phyloP scores from a whole-genome alignment of 2,888 invertebrate genomes.

The Heliconius ethilla region DNA sequence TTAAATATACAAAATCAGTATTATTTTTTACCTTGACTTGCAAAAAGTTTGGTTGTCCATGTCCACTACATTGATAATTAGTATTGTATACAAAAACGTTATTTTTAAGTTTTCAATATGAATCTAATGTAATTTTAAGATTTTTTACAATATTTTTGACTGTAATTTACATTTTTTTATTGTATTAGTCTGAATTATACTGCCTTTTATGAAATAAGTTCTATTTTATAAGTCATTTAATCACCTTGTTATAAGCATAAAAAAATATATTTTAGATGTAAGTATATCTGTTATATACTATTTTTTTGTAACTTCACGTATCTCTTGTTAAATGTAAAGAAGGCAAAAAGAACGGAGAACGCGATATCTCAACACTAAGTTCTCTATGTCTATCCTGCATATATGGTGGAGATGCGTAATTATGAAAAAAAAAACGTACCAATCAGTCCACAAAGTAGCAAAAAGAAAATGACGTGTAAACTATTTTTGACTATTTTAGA shows the following conservation, averaged over 20 bases:
- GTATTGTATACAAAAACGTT: neutral
- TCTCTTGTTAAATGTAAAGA: neutral
- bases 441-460: neutral
- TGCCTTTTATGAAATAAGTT: constrained; percentile 7
- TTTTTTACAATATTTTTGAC: neutral
- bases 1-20: constrained; percentile 34
- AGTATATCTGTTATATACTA: neutral
- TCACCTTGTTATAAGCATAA: neutral
- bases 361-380: neutral
- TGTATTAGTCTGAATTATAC: constrained; percentile 14
- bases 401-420: neutral
- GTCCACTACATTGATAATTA: neutral
- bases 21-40: constrained; percentile 31
- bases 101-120: neutral
- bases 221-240: constrained; percentile 13
- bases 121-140: neutral
- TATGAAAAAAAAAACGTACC: neutral
- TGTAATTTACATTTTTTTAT: neutral
- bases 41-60: constrained; percentile 20
- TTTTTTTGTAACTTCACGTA: neutral
- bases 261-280: neutral
- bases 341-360: neutral
- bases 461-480: neutral
- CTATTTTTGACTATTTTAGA: constrained; percentile 15
- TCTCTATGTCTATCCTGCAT: neutral